Evolutionary conservation across 2,797 vertebrate species (phyloP), one percentile per base, ranked within the genome.

Genomic region (Decapterus maruadsi): DNA sequence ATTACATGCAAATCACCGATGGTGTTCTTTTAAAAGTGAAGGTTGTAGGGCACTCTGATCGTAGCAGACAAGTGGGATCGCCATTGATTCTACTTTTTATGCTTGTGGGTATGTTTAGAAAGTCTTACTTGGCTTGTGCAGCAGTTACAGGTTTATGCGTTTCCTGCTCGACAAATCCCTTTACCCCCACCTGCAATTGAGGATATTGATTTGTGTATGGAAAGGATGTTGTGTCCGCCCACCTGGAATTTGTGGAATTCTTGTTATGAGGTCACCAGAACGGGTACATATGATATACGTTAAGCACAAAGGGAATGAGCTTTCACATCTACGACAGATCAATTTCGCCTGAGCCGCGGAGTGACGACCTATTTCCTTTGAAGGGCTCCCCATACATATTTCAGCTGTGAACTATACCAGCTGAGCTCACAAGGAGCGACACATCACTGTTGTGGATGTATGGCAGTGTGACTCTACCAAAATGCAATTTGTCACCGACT

Each of bases 261-360:
- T 34, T 58, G 67, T 74, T 74, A 11, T 67, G 68, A 72, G 84
- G 73, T 67, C 64, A 38, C 57, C 60, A 70, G 60, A 84, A 72
- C 59, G 63, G 43, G 55, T 79, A 68, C 68, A 66, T 69, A 77
- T 80, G 73, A 86, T 86, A 78, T 26, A 26, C 81, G 72, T 89
- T 87, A 75, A 77, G 73, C 76, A 72, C 64, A 55, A 74, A 59
- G 42, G 48, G 75, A 84, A 65, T 22, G 72, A 81, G 78, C 58
- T 78, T 89, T 87, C 72, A 81, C 82, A 74, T 84, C 75, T 85
- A 87, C 71, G 80, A 82, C 72, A 76, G 75, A 86, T 92, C 85
- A 64, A 80, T 90, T 91, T 79, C 75, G 66, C 71, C 74, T 60
- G 81, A 85, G 81, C 83, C 10, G 45, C 38, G 20, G 34, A 89